A percentile compares a stretch with the other conserved stretches of the same genome.
These are phyloP conservation scores for Perodicticus potto DNA, from an alignment of 2,797 vertebrate species.

Conservation along the genomic window DNA sequence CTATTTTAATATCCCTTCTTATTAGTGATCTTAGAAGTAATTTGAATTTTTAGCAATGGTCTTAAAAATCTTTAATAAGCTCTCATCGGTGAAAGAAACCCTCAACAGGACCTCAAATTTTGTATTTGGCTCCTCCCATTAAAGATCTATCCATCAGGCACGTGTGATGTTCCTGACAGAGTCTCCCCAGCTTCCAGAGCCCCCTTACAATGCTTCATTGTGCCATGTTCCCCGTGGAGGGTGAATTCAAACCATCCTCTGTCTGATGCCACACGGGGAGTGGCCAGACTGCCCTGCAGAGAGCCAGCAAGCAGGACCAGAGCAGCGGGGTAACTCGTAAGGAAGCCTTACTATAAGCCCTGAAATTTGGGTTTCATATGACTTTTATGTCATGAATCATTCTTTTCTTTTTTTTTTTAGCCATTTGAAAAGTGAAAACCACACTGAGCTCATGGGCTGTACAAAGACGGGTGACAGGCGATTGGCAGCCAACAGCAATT, in stretches of 20 bases:
- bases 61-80: neutral
- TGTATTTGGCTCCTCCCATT: neutral
- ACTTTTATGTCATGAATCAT: neutral
- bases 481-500: no score
- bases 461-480: neutral
- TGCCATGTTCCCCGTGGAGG: neutral
- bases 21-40: neutral
- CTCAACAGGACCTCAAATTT: neutral
- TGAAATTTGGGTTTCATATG: neutral
- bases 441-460: neutral
- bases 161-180: accelerated
- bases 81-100: accelerated
- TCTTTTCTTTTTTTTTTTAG: neutral
- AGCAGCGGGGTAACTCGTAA: neutral
- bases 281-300: neutral
- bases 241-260: neutral
- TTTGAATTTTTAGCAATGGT: neutral
- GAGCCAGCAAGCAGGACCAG: no score
- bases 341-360: neutral
- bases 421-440: neutral
- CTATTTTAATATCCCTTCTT: no score
- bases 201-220: neutral
- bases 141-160: accelerated
- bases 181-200: neutral
- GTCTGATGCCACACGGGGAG: no score